These are phyloP conservation scores for Diarsia mendica DNA, from an alignment of 2,888 invertebrate species.

Conservation along the genomic window DNA sequence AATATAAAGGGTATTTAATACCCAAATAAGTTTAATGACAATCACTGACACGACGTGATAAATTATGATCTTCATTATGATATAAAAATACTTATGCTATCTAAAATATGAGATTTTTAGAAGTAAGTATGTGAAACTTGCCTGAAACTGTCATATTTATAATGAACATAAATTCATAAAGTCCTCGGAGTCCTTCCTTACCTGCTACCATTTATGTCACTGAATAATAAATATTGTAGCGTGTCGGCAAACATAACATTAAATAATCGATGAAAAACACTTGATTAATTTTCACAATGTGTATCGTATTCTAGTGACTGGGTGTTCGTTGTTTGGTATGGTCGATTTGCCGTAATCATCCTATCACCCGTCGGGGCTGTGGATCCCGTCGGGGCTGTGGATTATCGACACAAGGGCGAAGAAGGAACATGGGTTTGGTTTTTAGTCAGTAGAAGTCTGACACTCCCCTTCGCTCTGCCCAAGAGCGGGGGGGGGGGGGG, in stretches of 20 bases:
- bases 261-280: conserved; percentile 22
- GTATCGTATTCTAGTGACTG: conserved; percentile 4
- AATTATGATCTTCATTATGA: no score
- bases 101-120: not conserved
- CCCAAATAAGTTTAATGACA: no score
- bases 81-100: not conserved
- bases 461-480: no score
- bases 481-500: no score
- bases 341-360: not conserved
- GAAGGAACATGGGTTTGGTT: no score
- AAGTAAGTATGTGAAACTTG: not conserved
- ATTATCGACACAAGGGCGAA: no score
- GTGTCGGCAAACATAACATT: conserved; percentile 17
- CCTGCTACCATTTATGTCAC: not conserved
- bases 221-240: conserved; percentile 19
- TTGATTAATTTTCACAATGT: conserved; percentile 18
- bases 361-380: no score
- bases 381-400: no score
- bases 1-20: no score
- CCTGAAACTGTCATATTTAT: not conserved
- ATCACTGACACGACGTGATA: no score
- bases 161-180: conserved; percentile 1
- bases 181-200: not conserved
- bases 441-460: no score
- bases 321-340: not conserved